phyloP scores from a whole-genome alignment of 2,888 invertebrate genomes.

The Leptinotarsa peninsularis region DNA sequence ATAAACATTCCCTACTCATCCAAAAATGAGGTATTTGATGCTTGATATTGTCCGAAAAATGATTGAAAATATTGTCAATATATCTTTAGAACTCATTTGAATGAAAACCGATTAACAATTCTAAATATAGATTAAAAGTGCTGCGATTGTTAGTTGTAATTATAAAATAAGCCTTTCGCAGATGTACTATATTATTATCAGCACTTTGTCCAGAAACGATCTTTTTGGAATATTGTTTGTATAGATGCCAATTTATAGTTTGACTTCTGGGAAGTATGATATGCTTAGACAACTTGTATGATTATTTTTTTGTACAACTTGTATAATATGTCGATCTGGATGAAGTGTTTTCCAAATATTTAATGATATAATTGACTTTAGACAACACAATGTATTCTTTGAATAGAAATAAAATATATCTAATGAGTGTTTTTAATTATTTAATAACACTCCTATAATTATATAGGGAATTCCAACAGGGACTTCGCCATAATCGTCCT shows the following conservation, averaged over 20 bases:
- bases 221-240: constrained; percentile 51
- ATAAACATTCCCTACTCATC: constrained; percentile 59
- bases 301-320: constrained; percentile 54
- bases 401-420: constrained; percentile 65
- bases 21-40: constrained; percentile 50
- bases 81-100: constrained; percentile 57
- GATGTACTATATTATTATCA: constrained; percentile 61
- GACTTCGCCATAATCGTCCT: too few species aligned
- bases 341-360: constrained; percentile 63
- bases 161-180: constrained; percentile 65
- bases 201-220: constrained; percentile 62
- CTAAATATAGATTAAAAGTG: constrained; percentile 63
- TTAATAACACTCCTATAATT: too few species aligned
- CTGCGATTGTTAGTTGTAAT: constrained; percentile 64
- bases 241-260: constrained; percentile 51
- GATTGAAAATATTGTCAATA: constrained; percentile 63
- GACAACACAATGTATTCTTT: constrained; percentile 68
- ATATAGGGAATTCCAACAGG: too few species aligned
- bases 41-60: constrained; percentile 50
- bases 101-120: constrained; percentile 62
- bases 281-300: constrained; percentile 55
- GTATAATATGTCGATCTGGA: constrained; percentile 61
- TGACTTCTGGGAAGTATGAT: constrained; percentile 64
- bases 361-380: constrained; percentile 65
- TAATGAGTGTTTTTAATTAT: constrained; percentile 32